These are phyloP conservation scores for Mormyrus lacerda DNA, from an alignment of 2,113 vertebrate genomes.

Conservation along the genomic window DNA sequence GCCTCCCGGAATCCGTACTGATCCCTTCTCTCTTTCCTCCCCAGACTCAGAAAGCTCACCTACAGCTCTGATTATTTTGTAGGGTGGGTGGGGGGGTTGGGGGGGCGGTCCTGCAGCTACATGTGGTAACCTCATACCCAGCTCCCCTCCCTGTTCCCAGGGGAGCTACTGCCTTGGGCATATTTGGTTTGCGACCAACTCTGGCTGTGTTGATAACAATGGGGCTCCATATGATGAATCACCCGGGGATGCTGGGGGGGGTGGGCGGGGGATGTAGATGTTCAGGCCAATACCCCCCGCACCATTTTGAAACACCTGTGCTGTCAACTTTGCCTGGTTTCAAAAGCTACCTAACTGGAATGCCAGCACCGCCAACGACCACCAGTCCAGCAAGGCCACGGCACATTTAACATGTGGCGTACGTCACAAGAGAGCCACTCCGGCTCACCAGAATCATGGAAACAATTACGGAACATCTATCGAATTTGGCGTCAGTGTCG, in stretches of 20 bases:
- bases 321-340: background rate
- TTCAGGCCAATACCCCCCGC: slow-evolving; percentile 3
- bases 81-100: slow-evolving; percentile 51
- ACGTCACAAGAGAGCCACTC: background rate
- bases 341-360: background rate
- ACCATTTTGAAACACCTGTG: background rate
- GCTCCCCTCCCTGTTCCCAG: slow-evolving; percentile 53
- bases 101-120: slow-evolving; percentile 47
- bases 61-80: slow-evolving; percentile 54
- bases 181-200: slow-evolving; percentile 59
- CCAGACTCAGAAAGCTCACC: slow-evolving; percentile 48
- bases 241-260: slow-evolving; percentile 34
- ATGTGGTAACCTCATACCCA: slow-evolving; percentile 46
- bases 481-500: no score
- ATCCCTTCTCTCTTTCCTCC: slow-evolving; percentile 47
- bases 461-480: background rate
- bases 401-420: background rate
- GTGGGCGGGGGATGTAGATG: slow-evolving; percentile 28
- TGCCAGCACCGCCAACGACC: background rate
- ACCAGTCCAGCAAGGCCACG: background rate
- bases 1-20: slow-evolving; percentile 49
- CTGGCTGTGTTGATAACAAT: slow-evolving; percentile 65
- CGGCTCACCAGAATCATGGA: background rate
- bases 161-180: slow-evolving; percentile 63
- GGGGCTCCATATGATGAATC: slow-evolving; percentile 51